Percentiles rank a stretch among this genome's conserved stretches.
These are phyloP conservation scores for Schizothorax lantsangensis DNA, from an alignment of 2,797 vertebrate genomes.

Conservation along the genomic window DNA sequence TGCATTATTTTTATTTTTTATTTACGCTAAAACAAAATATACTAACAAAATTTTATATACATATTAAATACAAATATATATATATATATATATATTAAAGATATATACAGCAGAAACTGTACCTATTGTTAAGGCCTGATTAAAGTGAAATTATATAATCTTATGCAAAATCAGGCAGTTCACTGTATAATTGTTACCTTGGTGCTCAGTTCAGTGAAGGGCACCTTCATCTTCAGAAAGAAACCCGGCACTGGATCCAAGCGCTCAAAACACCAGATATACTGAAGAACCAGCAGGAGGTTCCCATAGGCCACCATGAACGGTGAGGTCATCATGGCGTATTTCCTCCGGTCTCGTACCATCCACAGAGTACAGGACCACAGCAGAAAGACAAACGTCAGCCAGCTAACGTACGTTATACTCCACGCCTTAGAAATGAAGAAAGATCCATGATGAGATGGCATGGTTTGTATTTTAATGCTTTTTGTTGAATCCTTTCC, in stretches of 20 bases:
- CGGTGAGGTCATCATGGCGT: constrained; percentile 95
- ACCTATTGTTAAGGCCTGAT: background rate
- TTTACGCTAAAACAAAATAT: too few relatives aligned
- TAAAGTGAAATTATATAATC: background rate
- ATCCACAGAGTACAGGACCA: constrained; percentile 97
- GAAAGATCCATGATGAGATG: background rate
- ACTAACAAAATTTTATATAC: too few relatives aligned
- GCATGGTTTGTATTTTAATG: background rate
- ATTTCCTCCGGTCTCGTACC: constrained; percentile 90
- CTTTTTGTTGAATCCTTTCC: background rate
- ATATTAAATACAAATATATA: too few relatives aligned
- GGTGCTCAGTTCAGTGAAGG: constrained; percentile 86
- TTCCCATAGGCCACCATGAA: constrained; percentile 97
- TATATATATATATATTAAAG: too few relatives aligned
- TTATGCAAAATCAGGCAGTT: background rate
- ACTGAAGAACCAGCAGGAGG: constrained; percentile 89
- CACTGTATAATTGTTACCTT: constrained; percentile 78
- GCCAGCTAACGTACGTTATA: constrained; percentile 97
- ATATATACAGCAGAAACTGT: background rate
- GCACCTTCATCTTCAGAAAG: constrained; percentile 80
- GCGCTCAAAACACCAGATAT: constrained; percentile 91
- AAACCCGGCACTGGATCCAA: constrained; percentile 79
- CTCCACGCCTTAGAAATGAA: constrained; percentile 87
- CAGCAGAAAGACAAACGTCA: constrained; percentile 93
- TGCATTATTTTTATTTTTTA: too few relatives aligned